Evolutionary conservation across 2,888 invertebrate species (phyloP).

Genomic region (Limnephilus lunatus): DNA sequence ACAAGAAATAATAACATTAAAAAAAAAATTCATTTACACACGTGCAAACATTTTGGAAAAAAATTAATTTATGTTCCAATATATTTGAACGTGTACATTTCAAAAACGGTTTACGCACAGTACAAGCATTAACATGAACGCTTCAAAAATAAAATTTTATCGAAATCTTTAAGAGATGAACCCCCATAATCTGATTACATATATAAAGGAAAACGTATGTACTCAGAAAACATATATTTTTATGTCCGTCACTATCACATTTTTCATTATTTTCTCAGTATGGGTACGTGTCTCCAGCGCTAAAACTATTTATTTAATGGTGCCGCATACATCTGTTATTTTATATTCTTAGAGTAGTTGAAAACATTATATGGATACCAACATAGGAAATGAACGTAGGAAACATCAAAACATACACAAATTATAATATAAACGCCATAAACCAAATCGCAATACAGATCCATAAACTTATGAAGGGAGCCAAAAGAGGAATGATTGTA

Average conservation of each 20-base stretch:
- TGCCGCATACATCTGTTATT: too few relatives aligned
- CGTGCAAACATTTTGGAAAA: neutral
- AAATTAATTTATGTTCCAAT: neutral
- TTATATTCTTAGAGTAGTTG: too few relatives aligned
- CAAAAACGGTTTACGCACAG: neutral
- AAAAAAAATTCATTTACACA: neutral
- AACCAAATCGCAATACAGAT: neutral
- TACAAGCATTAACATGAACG: neutral
- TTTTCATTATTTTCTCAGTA: neutral
- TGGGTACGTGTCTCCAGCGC: too few relatives aligned
- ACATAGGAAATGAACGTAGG: neutral
- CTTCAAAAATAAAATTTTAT: neutral
- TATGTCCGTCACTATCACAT: neutral
- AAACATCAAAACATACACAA: neutral
- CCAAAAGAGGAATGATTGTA: neutral
- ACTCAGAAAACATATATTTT: too few relatives aligned
- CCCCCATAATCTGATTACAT: neutral
- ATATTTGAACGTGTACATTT: neutral
- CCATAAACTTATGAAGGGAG: neutral
- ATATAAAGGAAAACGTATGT: neutral
- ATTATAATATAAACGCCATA: neutral
- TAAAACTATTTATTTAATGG: too few relatives aligned
- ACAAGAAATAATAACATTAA: neutral
- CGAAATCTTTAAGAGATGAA: neutral
- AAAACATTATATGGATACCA: neutral